Conservation (phyloP, 92 coral and sea anemone species). For the Siderastrea siderea region DNA sequence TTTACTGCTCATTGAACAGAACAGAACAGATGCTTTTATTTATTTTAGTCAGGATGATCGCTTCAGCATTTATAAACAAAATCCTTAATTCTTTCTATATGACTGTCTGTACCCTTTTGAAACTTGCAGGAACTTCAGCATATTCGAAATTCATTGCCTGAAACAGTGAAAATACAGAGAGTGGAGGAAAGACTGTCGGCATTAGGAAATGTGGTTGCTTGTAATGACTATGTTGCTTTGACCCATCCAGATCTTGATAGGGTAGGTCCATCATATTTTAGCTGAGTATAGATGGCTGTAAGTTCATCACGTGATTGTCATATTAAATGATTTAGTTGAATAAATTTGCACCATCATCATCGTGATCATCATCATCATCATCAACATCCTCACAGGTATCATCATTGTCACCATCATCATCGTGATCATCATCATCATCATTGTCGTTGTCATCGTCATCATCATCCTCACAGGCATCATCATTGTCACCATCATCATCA, state of each 20-base stretch:
- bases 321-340: neutral
- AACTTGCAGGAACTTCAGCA: slow-evolving; percentile 87
- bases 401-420: neutral
- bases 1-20: no score
- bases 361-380: no score
- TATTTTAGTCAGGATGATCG: no score
- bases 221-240: slow-evolving; percentile 98
- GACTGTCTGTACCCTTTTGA: neutral
- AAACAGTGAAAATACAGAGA: slow-evolving; percentile 90
- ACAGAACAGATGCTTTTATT: no score
- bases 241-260: slow-evolving; percentile 95
- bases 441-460: neutral
- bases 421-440: neutral
- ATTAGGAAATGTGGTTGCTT: slow-evolving; percentile 95
- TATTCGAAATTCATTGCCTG: slow-evolving; percentile 90
- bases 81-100: neutral
- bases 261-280: slow-evolving; percentile 58
- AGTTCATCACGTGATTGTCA: no score
- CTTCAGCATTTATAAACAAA: neutral
- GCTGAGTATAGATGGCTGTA: no score
- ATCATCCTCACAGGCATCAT: neutral
- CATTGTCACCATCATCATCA: no score
- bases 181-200: slow-evolving; percentile 99
- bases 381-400: no score
- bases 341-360: no score